Evolutionary conservation across 2,888 invertebrate genomes (phyloP), one percentile per base, ranked within the genome.

Genomic region (Zygogramma bicolorata): DNA sequence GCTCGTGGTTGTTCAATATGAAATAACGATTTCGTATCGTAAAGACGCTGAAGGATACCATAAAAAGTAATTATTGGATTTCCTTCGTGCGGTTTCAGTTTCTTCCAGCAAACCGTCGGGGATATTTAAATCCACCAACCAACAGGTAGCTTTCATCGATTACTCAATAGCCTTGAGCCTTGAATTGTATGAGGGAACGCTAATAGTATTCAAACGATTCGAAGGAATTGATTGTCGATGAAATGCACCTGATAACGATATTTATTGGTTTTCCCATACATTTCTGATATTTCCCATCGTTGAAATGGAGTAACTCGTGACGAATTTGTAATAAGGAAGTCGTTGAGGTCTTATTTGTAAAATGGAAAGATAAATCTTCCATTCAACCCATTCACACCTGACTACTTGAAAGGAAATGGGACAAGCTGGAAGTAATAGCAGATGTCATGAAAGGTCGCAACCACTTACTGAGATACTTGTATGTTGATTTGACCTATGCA

Each of bases 141-240:
- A 53, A 53, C 53, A 53, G 53, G 53, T 53, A 53, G 53, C n/a
- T 27, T 53, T 22, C 53, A 53, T 53, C 53, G 53, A 53, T 53
- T 53, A 53, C 25, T 0, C 25, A 25, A 25, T n/a, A 22, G n/a
- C 53, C 27, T 27, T 5, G 7, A 25, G 53, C n/a, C n/a, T n/a
- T n/a, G n/a, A 25, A 25, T 25, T 25, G 22, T 53, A 7, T 25
- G n/a, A 53, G 25, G n/a, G 53, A 53, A 25, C 13, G 53, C 13
- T 53, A 42, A 53, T 53, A 25, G n/a, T 53, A 53, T 53, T 53
- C 25, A 53, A 53, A 53, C 25, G 25, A 25, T 25, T 22, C 25
- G 1, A 53, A 13, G 46, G 25, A 53, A 53, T 53, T 53, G 53
- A 25, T 53, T 53, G 1, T 53, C 25, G n/a, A 53, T 53, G 22